phyloP scores from a whole-genome alignment of 2,888 invertebrate genomes.

The Hydraecia micacea region DNA sequence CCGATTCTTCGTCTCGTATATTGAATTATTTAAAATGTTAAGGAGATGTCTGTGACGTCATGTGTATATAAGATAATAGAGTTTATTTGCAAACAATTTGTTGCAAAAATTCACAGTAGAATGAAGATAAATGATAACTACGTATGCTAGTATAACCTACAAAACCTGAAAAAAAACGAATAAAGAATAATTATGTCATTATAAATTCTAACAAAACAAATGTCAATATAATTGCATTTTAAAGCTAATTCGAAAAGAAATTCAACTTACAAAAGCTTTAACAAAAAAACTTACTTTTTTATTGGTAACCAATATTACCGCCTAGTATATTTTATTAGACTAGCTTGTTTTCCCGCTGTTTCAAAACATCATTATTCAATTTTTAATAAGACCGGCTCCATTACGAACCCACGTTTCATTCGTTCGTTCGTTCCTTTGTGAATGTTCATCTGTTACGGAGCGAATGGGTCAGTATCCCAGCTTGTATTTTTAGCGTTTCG shows the following conservation, averaged over 20 bases:
- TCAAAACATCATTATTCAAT: constrained; percentile 66
- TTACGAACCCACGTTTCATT: constrained; percentile 55
- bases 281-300: background rate
- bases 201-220: background rate
- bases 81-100: constrained; percentile 4
- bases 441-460: constrained; percentile 54
- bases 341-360: constrained; percentile 34
- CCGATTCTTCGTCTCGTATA: constrained; percentile 41
- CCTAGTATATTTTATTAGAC: constrained; percentile 34
- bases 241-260: background rate
- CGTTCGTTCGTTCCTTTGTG: constrained; percentile 53
- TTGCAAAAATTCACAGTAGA: background rate
- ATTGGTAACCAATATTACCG: background rate
- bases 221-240: background rate
- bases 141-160: background rate
- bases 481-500: constrained; percentile 58
- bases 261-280: background rate
- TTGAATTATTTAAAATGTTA: constrained; percentile 50
- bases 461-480: constrained; percentile 56
- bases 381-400: constrained; percentile 63
- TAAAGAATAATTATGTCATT: background rate
- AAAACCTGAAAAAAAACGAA: background rate
- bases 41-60: constrained; percentile 20
- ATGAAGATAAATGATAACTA: background rate
- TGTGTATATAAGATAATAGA: background rate